Base-by-base conservation (phyloP, 2,888 invertebrate species). In the Blastobasis adustella region DNA sequence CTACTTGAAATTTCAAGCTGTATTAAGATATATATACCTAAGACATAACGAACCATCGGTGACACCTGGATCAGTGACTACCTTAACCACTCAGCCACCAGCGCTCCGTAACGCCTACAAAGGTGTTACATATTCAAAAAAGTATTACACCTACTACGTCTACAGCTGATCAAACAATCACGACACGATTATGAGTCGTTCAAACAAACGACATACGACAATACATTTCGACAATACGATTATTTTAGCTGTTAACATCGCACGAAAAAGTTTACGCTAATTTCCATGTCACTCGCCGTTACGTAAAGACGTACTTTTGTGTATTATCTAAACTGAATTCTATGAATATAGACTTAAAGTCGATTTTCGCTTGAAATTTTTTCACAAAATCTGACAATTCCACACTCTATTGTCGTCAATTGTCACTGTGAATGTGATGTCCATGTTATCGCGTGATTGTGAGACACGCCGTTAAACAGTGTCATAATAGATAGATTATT, bases 401-500 rank as follows among this genome's bases (percentile, higher is more conserved):
- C 53, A 62, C 58, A 54, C 48, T 55, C 59, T 53, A 63, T 67
- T 72, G 64, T 71, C 59, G 59, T 60, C 61, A 60, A 69, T 73
- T 79, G 80, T 80, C 76, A 65, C 71, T 63, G 58, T 66, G 54
- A 59, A 61, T 75, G 76, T 79, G 79, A 79, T 70, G 54, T 63
- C 57, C 57, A 58, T 56, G 61, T 81, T 81, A 81, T 60, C 76
- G 66, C 65, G 52, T 55, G 47, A 46, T n/a, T 45, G 51, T 57
- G 52, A 52, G 54, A 51, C 52, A n/a, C 37, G 43, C 50, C 58
- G 54, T 54, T 58, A 66, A 70, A 59, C 52, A 58, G 49, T 46
- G 45, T 49, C 10, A 45, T 41, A 53, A 53, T 53, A 56, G 9
- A 7, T 51, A 58, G 48, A 58, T 60, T 61, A 61, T 58, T 47